These are phyloP conservation scores for Poeciliopsis paucimaculata DNA, from an alignment of 2,797 vertebrate species.

Conservation along the genomic window DNA sequence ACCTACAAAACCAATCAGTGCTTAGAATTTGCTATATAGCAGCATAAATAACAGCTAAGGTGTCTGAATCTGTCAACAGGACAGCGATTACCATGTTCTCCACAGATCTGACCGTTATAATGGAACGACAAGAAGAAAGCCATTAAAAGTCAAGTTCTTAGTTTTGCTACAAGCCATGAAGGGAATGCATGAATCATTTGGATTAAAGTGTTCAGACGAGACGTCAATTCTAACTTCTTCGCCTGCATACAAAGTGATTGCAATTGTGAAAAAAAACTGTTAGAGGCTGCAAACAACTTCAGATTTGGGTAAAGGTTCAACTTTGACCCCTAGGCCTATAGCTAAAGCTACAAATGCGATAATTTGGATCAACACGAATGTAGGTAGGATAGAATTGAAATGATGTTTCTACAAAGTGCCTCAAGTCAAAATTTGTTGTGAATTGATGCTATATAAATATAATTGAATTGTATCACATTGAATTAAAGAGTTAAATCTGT, in stretches of 20 bases:
- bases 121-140: neutral
- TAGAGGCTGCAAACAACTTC: neutral
- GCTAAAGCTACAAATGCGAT: neutral
- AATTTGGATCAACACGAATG: too few species aligned
- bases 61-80: neutral
- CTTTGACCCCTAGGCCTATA: neutral
- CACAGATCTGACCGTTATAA: neutral
- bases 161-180: neutral
- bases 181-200: neutral
- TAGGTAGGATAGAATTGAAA: too few species aligned
- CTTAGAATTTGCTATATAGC: neutral
- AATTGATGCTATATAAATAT: too few species aligned
- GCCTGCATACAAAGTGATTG: neutral
- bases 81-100: neutral
- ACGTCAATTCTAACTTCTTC: neutral
- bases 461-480: too few species aligned
- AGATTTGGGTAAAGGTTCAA: neutral
- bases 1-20: neutral
- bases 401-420: too few species aligned
- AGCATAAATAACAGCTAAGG: neutral
- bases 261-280: neutral
- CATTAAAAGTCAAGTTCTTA: neutral
- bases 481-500: neutral
- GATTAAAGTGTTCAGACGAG: neutral
- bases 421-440: too few species aligned